A percentile compares a stretch with the other conserved stretches of the same genome.
Conservation (phyloP, 2,113 vertebrate species). For the Aptenodytes forsteri region DNA sequence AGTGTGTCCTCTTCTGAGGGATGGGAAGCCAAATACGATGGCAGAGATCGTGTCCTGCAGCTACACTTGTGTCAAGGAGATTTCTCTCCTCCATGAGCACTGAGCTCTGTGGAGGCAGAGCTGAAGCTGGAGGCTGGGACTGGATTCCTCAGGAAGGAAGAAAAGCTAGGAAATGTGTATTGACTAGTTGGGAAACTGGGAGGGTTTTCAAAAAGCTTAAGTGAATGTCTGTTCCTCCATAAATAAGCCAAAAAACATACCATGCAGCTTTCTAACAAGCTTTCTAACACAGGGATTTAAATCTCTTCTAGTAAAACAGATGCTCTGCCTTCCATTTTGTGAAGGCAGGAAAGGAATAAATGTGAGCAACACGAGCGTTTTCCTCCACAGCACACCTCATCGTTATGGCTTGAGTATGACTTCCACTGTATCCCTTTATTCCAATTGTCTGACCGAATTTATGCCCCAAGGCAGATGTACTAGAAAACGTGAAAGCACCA, state of each 20-base stretch:
- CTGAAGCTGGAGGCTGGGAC: neutral
- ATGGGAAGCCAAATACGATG: neutral
- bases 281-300: constrained; percentile 38
- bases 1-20: neutral
- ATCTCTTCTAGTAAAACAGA: constrained; percentile 45
- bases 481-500: constrained; percentile 76
- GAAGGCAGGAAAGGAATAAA: constrained; percentile 49
- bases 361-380: neutral
- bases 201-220: constrained; percentile 1
- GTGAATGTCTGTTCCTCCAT: constrained; percentile 49
- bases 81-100: neutral
- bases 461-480: constrained; percentile 61
- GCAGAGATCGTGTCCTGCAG: neutral
- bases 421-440: constrained; percentile 69
- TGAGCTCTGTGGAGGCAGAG: neutral
- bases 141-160: constrained; percentile 65
- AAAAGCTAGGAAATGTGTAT: constrained; percentile 40
- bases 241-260: constrained; percentile 59
- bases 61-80: neutral
- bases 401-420: constrained; percentile 67
- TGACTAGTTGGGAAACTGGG: neutral
- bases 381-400: constrained; percentile 58
- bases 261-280: constrained; percentile 60
- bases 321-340: constrained; percentile 33
- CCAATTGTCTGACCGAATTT: constrained; percentile 59